Evolutionary conservation across 2,888 invertebrate genomes (phyloP).

Genomic region (Laothoe populi): DNA sequence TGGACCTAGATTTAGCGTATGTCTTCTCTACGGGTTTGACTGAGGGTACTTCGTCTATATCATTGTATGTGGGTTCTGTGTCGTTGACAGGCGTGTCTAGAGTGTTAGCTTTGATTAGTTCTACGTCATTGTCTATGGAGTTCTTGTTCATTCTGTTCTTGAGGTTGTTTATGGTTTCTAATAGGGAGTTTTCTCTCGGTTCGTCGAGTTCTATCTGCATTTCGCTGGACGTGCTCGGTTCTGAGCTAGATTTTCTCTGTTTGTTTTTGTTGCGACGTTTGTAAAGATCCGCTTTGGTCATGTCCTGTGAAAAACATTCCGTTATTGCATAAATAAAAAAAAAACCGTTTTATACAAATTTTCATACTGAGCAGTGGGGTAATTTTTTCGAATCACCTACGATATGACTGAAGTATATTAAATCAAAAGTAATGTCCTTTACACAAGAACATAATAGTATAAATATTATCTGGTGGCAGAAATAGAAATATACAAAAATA

Average conservation of each 20-base stretch:
- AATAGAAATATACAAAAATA: too few relatives aligned
- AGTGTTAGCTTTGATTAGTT: constrained; percentile 72
- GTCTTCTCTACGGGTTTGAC: constrained; percentile 77
- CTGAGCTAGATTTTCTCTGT: constrained; percentile 62
- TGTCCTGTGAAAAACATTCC: constrained; percentile 59
- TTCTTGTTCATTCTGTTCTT: constrained; percentile 67
- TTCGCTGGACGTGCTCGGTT: constrained; percentile 53
- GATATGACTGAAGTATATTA: too few relatives aligned
- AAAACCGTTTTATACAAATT: background rate
- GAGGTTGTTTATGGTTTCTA: constrained; percentile 65
- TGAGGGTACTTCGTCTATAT: constrained; percentile 64
- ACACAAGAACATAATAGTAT: too few relatives aligned
- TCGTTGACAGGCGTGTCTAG: constrained; percentile 65
- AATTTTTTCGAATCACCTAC: too few relatives aligned
- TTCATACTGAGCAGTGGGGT: too few relatives aligned
- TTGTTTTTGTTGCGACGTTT: constrained; percentile 76
- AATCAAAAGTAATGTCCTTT: too few relatives aligned
- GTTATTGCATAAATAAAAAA: background rate
- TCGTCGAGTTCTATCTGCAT: constrained; percentile 48
- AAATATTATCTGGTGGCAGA: too few relatives aligned
- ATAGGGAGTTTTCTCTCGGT: constrained; percentile 51
- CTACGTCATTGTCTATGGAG: constrained; percentile 75
- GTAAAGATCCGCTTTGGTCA: constrained; percentile 80
- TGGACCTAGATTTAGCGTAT: constrained; percentile 70
- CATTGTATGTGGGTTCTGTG: constrained; percentile 54